Base-by-base conservation (phyloP, 2,888 invertebrate species). In the Nymphalis urticae region DNA sequence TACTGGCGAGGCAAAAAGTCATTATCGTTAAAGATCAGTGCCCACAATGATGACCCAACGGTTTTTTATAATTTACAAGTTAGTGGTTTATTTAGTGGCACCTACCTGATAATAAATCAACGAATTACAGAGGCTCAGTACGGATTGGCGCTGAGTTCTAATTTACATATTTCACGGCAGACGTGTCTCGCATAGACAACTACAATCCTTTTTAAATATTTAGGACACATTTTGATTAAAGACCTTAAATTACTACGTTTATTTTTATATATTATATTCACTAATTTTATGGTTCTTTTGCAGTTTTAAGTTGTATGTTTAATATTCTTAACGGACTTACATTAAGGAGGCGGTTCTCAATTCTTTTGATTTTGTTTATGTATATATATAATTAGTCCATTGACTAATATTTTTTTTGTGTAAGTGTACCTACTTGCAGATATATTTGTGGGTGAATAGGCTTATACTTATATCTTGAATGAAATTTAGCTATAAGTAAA, bases 21-120 rank as follows among this genome's bases (percentile, higher is more conserved):
- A 24, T 19, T 58, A 56, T 65, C 64, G 64, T 64, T 48, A 67
- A 67, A 62, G 70, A 58, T 62, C 69, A 48, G 64, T 64, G 71
- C 71, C 47, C 69, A 61, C 63, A 59, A 62, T 61, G 58, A 62
- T 62, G 19, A 48, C 27, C 36, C 50, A 19, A 16, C 70, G 67
- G 67, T 66, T 63, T 66, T 63, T 62, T 71, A 36, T 71, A 66
- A 71, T 66, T 66, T 56, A 64, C 56, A 62, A 64, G 36, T 64
- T 67, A 62, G 56, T 67, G 62, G 62, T 62, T 62, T 62, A 50
- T 69, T 62, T 58, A 51, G 48, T 62, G 58, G 77, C 68, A 72
- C 71, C 70, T 70, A 71, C 70, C 67, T 56, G 54, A 56, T 51
- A 83, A 86, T 87, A 88, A 87, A 86, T 86, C 85, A 82, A 76